phyloP scores from a whole-genome alignment of 1,140 invertebrate species.

The Dinothrombium tinctorium region DNA sequence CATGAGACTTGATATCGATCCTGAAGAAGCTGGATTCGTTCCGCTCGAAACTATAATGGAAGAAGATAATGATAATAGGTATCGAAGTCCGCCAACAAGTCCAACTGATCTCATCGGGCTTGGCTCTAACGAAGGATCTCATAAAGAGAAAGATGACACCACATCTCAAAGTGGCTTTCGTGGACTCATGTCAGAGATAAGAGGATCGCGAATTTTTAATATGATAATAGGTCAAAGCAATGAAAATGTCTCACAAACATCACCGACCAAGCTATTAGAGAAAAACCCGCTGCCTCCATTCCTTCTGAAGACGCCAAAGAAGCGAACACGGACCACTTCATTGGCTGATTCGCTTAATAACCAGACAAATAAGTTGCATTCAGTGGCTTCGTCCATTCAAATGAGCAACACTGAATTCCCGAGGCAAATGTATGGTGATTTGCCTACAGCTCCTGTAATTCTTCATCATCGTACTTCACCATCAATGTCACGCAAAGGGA shows the following conservation, averaged over 20 bases:
- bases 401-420: too few relatives aligned
- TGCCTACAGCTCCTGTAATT: background rate
- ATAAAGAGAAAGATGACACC: background rate
- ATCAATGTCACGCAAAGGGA: background rate
- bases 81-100: conserved; percentile 12
- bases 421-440: background rate
- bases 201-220: conserved; percentile 11
- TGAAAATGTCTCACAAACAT: background rate
- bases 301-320: conserved; percentile 8
- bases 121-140: background rate
- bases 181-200: conserved; percentile 8
- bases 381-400: too few relatives aligned
- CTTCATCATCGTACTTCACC: background rate
- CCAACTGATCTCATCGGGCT: conserved; percentile 9
- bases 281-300: conserved; percentile 6
- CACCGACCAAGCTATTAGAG: too few relatives aligned
- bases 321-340: background rate
- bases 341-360: background rate
- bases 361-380: background rate
- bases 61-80: conserved; percentile 14
- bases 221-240: conserved; percentile 13
- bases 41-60: conserved; percentile 15
- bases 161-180: conserved; percentile 10
- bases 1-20: conserved; percentile 15
- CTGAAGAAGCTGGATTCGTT: conserved; percentile 16